Evolutionary conservation across 2,888 invertebrate species (phyloP), one percentile per base, ranked within the genome.

Genomic region (Serrognathus titanus): DNA sequence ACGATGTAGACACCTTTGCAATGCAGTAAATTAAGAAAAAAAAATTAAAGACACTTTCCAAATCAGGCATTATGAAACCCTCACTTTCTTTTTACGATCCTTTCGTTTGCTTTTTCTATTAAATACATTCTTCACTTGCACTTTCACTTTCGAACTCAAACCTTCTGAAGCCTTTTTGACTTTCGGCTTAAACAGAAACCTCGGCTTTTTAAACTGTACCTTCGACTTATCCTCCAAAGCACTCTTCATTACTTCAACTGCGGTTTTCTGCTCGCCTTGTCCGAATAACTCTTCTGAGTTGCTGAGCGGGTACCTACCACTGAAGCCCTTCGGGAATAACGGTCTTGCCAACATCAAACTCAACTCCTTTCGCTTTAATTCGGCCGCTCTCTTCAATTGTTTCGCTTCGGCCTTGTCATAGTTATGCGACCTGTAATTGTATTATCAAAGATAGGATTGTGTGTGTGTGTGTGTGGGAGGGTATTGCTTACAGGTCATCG

Each of bases 251-350:
- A 81, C 76, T 62, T 83, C 79, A 1, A 85, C 77, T 7, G 85
- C 84, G 10, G 60, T 60, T 45, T 65, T 62, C 16, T 77, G 66
- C 20, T 67, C 66, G 6, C 73, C 62, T 10, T 74, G 62, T 4
- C 65, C 61, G 37, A 69, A n/a, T 31, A 47, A 53, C 38, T 46
- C 46, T 36, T 66, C 48, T 8, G 70, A 64, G 2, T 70, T 63
- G 59, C 69, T 72, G 0, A 80, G 75, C 1, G 83, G 82, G 72
- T 83, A 85, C 66, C 83, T 85, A 65, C 83, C 86, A 54, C 84
- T 87, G 71, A 87, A 87, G 0, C 87, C 87, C 68, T 78, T 81
- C 0, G 89, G 88, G 66, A 89, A 86, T 37, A 89, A 69, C 0
- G 87, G 86, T 43, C 83, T 81, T 0, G 79, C 72, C 12, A 90